Evolutionary conservation across 2,888 invertebrate genomes (phyloP).

Genomic region (Melitaea athalia): DNA sequence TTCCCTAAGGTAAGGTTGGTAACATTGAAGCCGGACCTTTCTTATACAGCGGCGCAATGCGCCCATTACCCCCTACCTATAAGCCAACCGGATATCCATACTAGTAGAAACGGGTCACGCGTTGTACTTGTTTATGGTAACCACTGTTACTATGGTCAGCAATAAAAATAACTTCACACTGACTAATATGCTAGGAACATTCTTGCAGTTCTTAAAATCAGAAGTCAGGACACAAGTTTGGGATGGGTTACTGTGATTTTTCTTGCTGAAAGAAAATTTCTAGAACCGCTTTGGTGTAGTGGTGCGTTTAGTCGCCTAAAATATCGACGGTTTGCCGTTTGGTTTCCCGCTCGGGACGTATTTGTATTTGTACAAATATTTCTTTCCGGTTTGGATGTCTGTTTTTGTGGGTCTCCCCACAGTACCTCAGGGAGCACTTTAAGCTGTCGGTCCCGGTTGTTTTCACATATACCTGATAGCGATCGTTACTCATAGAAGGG

Average conservation of each 20-base stretch:
- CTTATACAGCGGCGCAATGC: conserved; percentile 52
- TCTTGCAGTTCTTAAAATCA: neutral
- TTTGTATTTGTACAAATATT: too few relatives aligned
- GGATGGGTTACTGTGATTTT: neutral
- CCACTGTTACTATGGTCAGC: conserved; percentile 41
- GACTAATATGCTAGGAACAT: neutral
- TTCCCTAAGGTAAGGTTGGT: conserved; percentile 25
- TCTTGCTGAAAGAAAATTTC: too few relatives aligned
- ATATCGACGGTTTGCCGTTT: too few relatives aligned
- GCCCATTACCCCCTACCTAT: conserved; percentile 61
- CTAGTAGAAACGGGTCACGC: conserved; percentile 69
- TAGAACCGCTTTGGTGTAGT: too few relatives aligned
- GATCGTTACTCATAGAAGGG: too few relatives aligned
- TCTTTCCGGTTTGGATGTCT: too few relatives aligned
- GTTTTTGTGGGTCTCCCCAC: too few relatives aligned
- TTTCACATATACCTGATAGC: neutral
- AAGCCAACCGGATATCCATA: conserved; percentile 73
- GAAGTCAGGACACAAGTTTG: neutral
- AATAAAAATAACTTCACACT: conserved; percentile 31
- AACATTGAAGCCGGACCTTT: conserved; percentile 32
- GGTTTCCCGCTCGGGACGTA: too few relatives aligned
- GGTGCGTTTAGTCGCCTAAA: too few relatives aligned
- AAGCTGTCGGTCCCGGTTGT: too few relatives aligned
- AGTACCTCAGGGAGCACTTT: too few relatives aligned
- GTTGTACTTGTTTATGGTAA: conserved; percentile 51